Conservation (phyloP, 2,113 vertebrate genomes). For the Empidonax traillii region DNA sequence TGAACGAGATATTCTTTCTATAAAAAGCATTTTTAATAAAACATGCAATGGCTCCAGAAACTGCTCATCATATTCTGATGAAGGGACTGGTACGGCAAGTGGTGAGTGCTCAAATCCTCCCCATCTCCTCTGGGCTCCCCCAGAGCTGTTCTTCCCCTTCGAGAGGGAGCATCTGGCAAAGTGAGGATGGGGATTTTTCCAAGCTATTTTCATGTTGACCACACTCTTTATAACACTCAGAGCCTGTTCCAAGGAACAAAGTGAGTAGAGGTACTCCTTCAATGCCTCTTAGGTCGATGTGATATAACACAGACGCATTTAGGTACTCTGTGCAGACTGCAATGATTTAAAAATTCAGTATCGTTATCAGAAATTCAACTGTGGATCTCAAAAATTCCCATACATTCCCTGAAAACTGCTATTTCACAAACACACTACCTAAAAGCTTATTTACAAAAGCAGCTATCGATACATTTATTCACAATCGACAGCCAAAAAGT, state of each 20-base stretch:
- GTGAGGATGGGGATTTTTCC: constrained; percentile 26
- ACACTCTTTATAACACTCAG: not conserved
- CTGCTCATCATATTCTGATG: not conserved
- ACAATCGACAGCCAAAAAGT: not conserved
- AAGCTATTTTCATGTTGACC: not conserved
- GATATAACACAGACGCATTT: not conserved
- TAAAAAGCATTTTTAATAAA: constrained; percentile 58
- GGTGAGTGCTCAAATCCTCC: not conserved
- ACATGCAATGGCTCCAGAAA: constrained; percentile 31
- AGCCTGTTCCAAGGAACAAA: not conserved
- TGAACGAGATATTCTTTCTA: not conserved
- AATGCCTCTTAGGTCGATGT: not conserved
- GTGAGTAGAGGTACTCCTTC: not conserved
- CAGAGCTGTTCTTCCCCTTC: not conserved
- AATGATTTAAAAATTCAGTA: not conserved
- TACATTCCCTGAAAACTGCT: not conserved
- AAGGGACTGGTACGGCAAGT: not conserved
- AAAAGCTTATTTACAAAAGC: not conserved
- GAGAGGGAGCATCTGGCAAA: not conserved
- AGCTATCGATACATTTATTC: not conserved
- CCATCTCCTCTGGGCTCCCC: not conserved
- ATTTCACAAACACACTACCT: not conserved
- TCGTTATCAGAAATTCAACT: not conserved
- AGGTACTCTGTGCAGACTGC: not conserved
- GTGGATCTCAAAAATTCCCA: not conserved